Evolutionary conservation across 2,113 vertebrate genomes (phyloP).

Genomic region (Montifringilla adamsi): DNA sequence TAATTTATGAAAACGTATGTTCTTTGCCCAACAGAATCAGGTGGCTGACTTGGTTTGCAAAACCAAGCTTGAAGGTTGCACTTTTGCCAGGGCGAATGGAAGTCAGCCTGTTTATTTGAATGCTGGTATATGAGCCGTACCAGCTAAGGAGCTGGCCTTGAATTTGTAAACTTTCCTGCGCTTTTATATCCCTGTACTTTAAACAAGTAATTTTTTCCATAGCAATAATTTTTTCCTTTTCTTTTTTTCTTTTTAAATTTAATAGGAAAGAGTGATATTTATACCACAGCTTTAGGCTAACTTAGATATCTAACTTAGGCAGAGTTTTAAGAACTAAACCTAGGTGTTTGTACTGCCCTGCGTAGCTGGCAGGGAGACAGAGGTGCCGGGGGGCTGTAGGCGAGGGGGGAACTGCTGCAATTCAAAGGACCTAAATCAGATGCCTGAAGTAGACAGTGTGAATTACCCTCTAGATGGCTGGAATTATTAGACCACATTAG

Average conservation of each 20-base stretch:
- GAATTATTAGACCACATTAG: conserved; percentile 47
- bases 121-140: not conserved
- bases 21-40: not conserved
- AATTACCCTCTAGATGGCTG: conserved; percentile 14
- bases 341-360: conserved; percentile 16
- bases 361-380: not conserved
- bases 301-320: not conserved
- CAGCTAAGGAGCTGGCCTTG: conserved; percentile 11
- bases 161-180: conserved; percentile 25
- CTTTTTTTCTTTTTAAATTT: not conserved
- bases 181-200: conserved; percentile 31
- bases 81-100: not conserved
- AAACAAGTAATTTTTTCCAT: conserved; percentile 33
- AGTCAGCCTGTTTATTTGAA: conserved; percentile 32
- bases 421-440: conserved; percentile 43
- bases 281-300: conserved; percentile 19
- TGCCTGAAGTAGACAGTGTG: conserved; percentile 12
- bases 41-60: not conserved
- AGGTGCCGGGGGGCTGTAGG: not conserved
- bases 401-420: not conserved
- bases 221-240: not conserved
- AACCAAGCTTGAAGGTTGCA: not conserved
- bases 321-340: conserved; percentile 4
- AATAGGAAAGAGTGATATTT: conserved; percentile 9
- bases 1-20: not conserved